These are phyloP conservation scores for Camponotus pennsylvanicus DNA, from an alignment of 1,140 invertebrate genomes.

Conservation along the genomic window DNA sequence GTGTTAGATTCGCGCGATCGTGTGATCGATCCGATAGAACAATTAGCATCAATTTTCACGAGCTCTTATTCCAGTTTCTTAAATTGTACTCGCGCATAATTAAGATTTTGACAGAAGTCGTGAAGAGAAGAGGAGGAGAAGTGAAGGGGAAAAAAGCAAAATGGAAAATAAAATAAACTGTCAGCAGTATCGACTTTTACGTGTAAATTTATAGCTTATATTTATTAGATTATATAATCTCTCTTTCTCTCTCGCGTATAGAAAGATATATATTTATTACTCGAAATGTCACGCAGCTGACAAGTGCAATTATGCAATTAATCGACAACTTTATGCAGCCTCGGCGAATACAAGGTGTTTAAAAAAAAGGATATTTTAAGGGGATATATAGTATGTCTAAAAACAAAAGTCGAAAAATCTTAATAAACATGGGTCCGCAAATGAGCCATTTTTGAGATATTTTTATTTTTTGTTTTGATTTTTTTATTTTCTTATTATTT, in stretches of 20 bases:
- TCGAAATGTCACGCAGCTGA: conserved; percentile 43
- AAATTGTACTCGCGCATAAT: not conserved
- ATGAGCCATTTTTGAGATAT: too few relatives aligned
- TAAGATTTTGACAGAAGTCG: too few relatives aligned
- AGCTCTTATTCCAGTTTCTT: not conserved
- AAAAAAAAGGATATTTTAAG: too few relatives aligned
- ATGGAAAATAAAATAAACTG: not conserved
- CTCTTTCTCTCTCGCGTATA: too few relatives aligned
- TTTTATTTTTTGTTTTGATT: too few relatives aligned
- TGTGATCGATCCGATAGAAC: not conserved
- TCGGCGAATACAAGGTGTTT: not conserved
- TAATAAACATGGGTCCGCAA: not conserved
- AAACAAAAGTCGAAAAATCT: not conserved
- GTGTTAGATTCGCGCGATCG: not conserved
- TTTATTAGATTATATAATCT: conserved; percentile 45
- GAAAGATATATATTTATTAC: conserved; percentile 21
- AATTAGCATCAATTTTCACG: not conserved
- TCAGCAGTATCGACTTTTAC: not conserved
- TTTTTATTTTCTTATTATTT: too few relatives aligned
- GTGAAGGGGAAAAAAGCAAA: too few relatives aligned
- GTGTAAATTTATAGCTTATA: not conserved
- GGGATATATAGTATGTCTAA: too few relatives aligned
- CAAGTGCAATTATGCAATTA: conserved; percentile 29
- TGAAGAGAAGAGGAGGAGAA: too few relatives aligned
- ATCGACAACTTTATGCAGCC: conserved; percentile 18